Percentiles rank a stretch among this genome's conserved stretches.
These are phyloP conservation scores for Sisor rabdophorus DNA, from an alignment of 2,113 vertebrate species.

Conservation along the genomic window DNA sequence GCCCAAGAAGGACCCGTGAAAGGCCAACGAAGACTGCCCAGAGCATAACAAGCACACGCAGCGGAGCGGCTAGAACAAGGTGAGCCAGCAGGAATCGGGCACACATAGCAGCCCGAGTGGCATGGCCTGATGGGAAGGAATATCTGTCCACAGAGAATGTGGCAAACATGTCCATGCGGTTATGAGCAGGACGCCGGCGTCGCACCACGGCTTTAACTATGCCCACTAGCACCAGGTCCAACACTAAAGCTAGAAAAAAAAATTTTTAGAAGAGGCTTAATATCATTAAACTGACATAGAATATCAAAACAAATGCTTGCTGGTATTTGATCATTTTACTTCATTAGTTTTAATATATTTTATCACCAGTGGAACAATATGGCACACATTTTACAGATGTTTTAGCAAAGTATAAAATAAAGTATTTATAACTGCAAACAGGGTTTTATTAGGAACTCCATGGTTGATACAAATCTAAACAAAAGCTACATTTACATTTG, in stretches of 20 bases:
- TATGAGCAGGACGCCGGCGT: slow-evolving; percentile 84
- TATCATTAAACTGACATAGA: neutral
- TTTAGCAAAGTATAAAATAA: too few relatives aligned
- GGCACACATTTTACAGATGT: too few relatives aligned
- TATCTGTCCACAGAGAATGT: slow-evolving; percentile 93
- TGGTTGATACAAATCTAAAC: too few relatives aligned
- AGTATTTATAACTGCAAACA: too few relatives aligned
- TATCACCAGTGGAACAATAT: too few relatives aligned
- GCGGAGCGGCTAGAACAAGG: slow-evolving; percentile 84
- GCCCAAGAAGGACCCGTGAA: slow-evolving; percentile 89
- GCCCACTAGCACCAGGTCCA: slow-evolving; percentile 84
- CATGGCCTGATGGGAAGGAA: slow-evolving; percentile 93
- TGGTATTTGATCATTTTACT: too few relatives aligned
- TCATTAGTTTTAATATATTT: too few relatives aligned
- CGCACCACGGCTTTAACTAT: slow-evolving; percentile 85
- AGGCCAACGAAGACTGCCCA: slow-evolving; percentile 85
- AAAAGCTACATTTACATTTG: too few relatives aligned
- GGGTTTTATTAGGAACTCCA: too few relatives aligned
- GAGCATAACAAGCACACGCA: slow-evolving; percentile 84
- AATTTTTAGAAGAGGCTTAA: neutral
- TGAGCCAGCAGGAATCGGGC: slow-evolving; percentile 89
- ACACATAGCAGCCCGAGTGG: slow-evolving; percentile 89
- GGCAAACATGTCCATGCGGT: slow-evolving; percentile 98
- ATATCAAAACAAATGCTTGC: neutral
- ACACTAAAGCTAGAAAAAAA: slow-evolving; percentile 72